Conservation (phyloP, 2,888 invertebrate genomes). For the Euphydryas editha region DNA sequence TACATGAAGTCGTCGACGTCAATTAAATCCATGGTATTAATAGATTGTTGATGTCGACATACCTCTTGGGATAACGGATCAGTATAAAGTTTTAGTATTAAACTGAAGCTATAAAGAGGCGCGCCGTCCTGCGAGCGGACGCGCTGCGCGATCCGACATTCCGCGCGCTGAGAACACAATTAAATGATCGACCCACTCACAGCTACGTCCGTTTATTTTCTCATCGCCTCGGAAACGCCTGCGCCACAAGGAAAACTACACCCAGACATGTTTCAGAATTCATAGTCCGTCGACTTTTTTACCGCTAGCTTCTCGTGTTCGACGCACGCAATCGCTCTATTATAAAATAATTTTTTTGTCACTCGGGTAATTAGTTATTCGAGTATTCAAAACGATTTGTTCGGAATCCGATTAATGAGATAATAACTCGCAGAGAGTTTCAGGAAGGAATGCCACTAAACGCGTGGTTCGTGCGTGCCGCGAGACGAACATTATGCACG, state of each 20-base stretch:
- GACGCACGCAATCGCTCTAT: not conserved
- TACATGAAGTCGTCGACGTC: no score
- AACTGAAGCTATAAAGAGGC: not conserved
- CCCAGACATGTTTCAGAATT: not conserved
- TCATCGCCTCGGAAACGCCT: conserved; percentile 8
- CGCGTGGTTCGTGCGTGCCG: not conserved
- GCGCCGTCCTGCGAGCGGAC: not conserved
- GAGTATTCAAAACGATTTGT: not conserved
- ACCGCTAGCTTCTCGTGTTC: not conserved
- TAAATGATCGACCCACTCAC: conserved; percentile 15
- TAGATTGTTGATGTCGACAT: no score
- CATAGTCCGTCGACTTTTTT: not conserved
- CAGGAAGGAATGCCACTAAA: not conserved
- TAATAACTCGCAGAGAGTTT: not conserved
- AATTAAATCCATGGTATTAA: no score
- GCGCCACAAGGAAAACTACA: conserved; percentile 13
- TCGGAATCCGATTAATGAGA: not conserved
- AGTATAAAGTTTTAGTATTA: not conserved
- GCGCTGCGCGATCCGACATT: conserved; percentile 18
- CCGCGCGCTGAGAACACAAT: conserved; percentile 16
- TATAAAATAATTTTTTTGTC: conserved; percentile 1
- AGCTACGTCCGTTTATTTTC: conserved; percentile 3
- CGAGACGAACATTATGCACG: conserved; percentile 5
- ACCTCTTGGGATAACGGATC: not conserved
- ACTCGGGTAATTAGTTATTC: not conserved